Evolutionary conservation across 2,797 vertebrate genomes (phyloP).

Genomic region (Micrastur ruficollis): DNA sequence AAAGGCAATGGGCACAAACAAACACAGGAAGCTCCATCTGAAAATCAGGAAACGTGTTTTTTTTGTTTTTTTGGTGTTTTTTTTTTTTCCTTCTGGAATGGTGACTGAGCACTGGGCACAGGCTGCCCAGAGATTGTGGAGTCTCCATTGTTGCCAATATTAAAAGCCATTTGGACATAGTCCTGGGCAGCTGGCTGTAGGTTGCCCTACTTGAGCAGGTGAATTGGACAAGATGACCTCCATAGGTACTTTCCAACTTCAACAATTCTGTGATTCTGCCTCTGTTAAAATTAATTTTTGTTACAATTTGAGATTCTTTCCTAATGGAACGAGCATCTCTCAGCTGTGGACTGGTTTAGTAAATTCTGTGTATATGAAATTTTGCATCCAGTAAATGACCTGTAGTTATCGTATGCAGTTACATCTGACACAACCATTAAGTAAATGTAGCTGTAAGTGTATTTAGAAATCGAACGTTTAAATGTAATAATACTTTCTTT

Average conservation of each 20-base stretch:
- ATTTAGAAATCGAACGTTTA: not conserved
- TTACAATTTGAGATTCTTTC: not conserved
- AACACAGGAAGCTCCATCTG: not conserved
- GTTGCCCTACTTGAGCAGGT: not conserved
- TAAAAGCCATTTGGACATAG: not conserved
- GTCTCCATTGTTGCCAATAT: not conserved
- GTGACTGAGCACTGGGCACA: not conserved
- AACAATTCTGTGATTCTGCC: not conserved
- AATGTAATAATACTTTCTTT: slow-evolving; percentile 28
- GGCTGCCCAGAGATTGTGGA: not conserved
- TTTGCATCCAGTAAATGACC: not conserved
- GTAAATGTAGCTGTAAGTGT: not conserved
- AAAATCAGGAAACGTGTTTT: not conserved
- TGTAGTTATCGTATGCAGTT: not conserved
- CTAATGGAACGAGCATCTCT: not conserved
- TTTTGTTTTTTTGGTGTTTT: too few species aligned
- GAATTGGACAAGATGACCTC: not conserved
- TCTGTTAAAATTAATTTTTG: not conserved
- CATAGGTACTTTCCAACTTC: not conserved
- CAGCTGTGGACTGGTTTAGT: not conserved
- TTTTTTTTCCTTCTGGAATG: too few species aligned
- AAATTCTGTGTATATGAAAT: not conserved
- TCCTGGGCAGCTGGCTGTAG: not conserved
- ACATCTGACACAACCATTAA: not conserved
- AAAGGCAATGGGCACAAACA: not conserved